Base-by-base conservation (phyloP, 1,140 invertebrate genomes). In the Micrasema minimum region DNA sequence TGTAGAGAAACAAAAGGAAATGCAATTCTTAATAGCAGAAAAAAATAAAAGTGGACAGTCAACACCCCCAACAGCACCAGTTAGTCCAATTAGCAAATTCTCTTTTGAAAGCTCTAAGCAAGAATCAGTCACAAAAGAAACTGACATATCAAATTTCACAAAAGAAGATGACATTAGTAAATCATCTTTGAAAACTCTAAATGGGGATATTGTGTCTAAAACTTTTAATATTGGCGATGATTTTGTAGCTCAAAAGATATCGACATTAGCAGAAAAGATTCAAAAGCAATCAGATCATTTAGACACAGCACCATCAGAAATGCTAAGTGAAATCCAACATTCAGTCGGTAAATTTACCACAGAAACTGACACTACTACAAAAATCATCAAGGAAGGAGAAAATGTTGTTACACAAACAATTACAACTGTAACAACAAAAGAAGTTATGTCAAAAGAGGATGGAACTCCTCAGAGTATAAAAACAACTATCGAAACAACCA, bases 31-130 rank as follows among this genome's bases (percentile, higher is more conserved):
- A 55, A 46, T 71, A 50, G 43, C 61, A 20, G 26, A 66, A 53
- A 51, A 68, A 16, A 16, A 46, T 55, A 59, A 57, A 12, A 72
- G 71, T 31, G 80, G 85, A 69, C 80, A 81, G 23, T 82, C 83
- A 20, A 87, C 86, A 20, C 85, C 86, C 68, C 85, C 85, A 37
- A 87, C 85, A 37, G 86, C 84, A n/a, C 86, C 85, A 45, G 85
- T 86, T 5, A 87, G 85, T 77, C 86, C 86, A 7, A 79, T 85
- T 61, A 69, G 65, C 51, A 72, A 75, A 51, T 66, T 69, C 16
- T 67, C 61, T 50, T 66, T 66, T n/a, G 41, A 61, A 50, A 46
- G 71, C 45, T 59, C 55, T 16, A 67, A 41, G 53, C 18, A 31
- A 31, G 23, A 37, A 14, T 43, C 18, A 14, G 46, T 14, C n/a